Evolutionary conservation across 2,888 invertebrate species (phyloP), one percentile per base, ranked within the genome.

Genomic region (Brassicogethes aeneus): DNA sequence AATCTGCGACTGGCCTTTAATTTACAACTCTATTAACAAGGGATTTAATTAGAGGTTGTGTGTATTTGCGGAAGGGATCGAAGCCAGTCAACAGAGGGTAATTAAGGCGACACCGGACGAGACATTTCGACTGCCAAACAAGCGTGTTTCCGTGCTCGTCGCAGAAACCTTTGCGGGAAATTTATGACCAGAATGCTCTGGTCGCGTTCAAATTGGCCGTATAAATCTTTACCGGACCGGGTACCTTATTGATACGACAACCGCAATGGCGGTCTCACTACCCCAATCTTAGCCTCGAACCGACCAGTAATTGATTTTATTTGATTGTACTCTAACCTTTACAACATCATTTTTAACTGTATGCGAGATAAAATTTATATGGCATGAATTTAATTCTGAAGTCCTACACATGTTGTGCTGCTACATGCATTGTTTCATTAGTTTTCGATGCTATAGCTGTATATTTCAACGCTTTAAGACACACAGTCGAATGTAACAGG

Each of bases 1-100:
- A n/a, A n/a, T n/a, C n/a, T n/a, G n/a, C n/a, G n/a, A n/a, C n/a
- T n/a, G n/a, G n/a, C n/a, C n/a, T n/a, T n/a, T 23, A 60, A 62
- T 62, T 61, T 62, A 62, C 59, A 59, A 53, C 60, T 62, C 57
- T 58, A 61, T 62, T 59, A 59, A 62, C 61, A 60, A 56, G 62
- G 60, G 57, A 61, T 61, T 62, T 62, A 61, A 61, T 62, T 62
- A 62, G 62, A 55, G 58, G 57, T 55, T 55, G 53, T 57, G 54
- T 59, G 59, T 60, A 60, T 59, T 59, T 60, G 60, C 60, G 59
- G 60, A 47, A 12, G 8, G 55, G 57, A 54, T 51, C 57, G 54
- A 59, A 57, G 52, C 57, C 46, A 55, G 56, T 50, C 54, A 50
- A 57, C 53, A 55, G 49, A 53, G 43, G 52, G 55, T 59, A 61